Evolutionary conservation across 2,797 vertebrate genomes (phyloP), one percentile per base, ranked within the genome.

Genomic region (Tolypeutes matacus): DNA sequence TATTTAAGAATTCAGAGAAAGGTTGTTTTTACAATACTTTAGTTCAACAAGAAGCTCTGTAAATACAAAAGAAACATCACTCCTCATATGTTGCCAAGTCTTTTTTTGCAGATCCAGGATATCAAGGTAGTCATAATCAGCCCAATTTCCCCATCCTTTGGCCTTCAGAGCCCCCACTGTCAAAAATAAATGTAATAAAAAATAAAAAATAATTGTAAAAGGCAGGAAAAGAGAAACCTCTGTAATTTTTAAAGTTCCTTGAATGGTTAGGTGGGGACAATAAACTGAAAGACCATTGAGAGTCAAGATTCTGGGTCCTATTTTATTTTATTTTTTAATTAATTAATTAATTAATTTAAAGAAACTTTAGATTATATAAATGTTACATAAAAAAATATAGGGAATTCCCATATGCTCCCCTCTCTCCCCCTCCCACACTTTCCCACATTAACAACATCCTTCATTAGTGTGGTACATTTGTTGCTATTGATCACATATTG

Each of bases 21-120:
- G 46, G 15, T 39, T 64, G 25, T 95, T 94, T 89, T 82, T 46
- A 94, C 75, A 91, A 86, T 53, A 82, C 39, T 92, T 93, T 27
- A 90, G 29, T 39, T 9, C 73, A 90, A 92, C n/a, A 93, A 36
- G 91, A 96, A 95, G 36, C 17, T 95, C 69, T 95, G 84, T 78
- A 94, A 93, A 93, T 93, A 83, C 77, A 7, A 91, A 91, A 93
- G 39, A 95, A 96, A 94, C 11, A 17, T 95, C 42, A 96, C 27
- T 94, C 36, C 12, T 96, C 51, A 96, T 86, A 84, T 94, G 95
- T 75, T 93, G 36, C 62, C 88, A 96, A 87, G 6, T 36, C 46
- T 70, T 81, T 93, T 73, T 93, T 77, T 89, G 49, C 53, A 94
- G 36, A 94, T 70, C 21, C 25, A 91, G 94, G 65, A 86, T 93